Evolutionary conservation across 2,888 invertebrate genomes (phyloP).

Genomic region (Coremacera marginata): DNA sequence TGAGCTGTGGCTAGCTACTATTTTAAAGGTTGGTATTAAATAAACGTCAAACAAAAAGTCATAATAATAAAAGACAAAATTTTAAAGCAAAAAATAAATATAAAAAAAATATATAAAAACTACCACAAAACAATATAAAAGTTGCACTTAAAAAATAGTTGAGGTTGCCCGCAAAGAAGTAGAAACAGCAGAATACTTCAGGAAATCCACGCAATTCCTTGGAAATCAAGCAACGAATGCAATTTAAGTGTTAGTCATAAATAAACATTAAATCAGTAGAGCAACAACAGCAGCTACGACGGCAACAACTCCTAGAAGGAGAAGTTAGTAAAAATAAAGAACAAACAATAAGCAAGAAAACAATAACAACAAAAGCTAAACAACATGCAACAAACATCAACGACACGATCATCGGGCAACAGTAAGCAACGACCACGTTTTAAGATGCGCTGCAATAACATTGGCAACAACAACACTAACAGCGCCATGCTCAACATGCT

Average conservation of each 20-base stretch:
- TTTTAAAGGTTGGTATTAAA: too few species aligned
- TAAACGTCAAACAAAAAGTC: too few species aligned
- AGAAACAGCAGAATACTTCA: neutral
- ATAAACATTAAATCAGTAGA: constrained; percentile 20
- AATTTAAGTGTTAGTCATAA: constrained; percentile 21
- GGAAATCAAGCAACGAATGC: constrained; percentile 16
- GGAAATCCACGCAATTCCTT: neutral
- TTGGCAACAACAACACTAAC: neutral
- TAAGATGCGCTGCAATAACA: neutral
- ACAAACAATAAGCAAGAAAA: neutral
- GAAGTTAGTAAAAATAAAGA: neutral
- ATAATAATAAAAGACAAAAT: too few species aligned
- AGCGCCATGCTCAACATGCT: constrained; percentile 15
- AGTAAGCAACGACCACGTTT: neutral
- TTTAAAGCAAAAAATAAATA: neutral
- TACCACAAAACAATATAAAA: neutral
- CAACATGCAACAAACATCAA: constrained; percentile 25
- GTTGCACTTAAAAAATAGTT: neutral
- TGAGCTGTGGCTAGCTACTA: too few species aligned
- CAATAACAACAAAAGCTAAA: neutral
- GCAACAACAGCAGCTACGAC: neutral
- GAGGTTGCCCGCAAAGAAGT: too few species aligned
- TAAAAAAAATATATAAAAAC: neutral
- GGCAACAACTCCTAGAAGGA: neutral
- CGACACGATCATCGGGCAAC: constrained; percentile 33